Conservation (phyloP, 2,797 vertebrate species). For the Propithecus deckenii region DNA sequence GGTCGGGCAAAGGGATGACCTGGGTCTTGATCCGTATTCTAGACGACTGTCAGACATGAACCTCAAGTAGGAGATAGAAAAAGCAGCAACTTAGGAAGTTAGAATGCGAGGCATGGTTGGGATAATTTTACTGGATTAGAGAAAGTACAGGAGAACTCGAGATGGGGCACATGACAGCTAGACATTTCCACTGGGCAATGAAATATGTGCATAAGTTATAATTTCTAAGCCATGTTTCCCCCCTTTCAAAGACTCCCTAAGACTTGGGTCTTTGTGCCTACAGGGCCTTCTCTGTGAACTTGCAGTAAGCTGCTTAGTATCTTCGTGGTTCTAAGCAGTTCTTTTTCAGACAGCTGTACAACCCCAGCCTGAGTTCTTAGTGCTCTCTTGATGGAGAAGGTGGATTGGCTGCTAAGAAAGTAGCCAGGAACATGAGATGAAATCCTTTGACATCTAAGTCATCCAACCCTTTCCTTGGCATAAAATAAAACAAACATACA, state of each 20-base stretch:
- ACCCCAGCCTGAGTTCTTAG: not conserved
- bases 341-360: not conserved
- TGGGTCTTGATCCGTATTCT: not conserved
- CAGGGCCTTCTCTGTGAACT: not conserved
- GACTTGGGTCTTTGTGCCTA: not conserved
- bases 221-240: not conserved
- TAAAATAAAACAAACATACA: not conserved
- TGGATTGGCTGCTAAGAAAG: not conserved
- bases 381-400: not conserved
- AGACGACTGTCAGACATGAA: not conserved
- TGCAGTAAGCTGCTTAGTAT: not conserved
- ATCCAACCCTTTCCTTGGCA: not conserved
- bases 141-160: not conserved
- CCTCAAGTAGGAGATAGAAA: not conserved
- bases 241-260: not conserved
- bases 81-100: not conserved
- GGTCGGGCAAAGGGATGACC: not conserved
- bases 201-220: not conserved
- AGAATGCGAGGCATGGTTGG: too few relatives aligned
- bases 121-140: not conserved
- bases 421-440: not conserved
- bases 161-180: accelerated
- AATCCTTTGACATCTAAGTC: not conserved
- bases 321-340: not conserved
- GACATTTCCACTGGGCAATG: not conserved